Evolutionary conservation across 2,797 vertebrate genomes (phyloP).

Genomic region (Poeciliopsis gracilis): DNA sequence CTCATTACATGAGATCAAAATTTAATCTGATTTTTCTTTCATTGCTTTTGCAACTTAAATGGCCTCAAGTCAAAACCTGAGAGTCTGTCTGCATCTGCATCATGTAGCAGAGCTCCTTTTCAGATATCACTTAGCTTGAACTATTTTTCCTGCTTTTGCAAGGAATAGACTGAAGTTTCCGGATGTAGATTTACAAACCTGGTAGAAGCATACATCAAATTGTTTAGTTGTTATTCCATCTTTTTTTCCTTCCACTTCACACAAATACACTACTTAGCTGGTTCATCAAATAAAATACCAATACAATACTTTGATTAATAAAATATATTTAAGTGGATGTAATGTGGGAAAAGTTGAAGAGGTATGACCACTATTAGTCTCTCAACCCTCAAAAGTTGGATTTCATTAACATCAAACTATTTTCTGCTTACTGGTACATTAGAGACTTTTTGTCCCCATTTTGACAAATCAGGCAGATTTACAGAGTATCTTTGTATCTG

Average conservation of each 20-base stretch:
- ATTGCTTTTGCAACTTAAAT: not conserved
- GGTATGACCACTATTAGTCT: not conserved
- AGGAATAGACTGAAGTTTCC: not conserved
- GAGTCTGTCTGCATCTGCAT: not conserved
- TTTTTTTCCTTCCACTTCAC: not conserved
- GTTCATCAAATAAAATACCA: not conserved
- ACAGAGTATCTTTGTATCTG: not conserved
- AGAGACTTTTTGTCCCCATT: not conserved
- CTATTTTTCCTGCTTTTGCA: not conserved
- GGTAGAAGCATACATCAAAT: not conserved
- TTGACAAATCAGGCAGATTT: not conserved
- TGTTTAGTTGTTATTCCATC: not conserved
- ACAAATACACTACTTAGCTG: not conserved
- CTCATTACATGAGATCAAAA: not conserved
- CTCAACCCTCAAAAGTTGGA: not conserved
- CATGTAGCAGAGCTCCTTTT: not conserved
- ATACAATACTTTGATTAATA: not conserved
- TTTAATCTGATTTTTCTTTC: not conserved
- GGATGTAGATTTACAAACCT: not conserved
- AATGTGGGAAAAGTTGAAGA: not conserved
- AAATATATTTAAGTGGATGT: not conserved
- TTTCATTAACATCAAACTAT: not conserved
- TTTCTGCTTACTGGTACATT: not conserved
- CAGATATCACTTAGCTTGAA: not conserved
- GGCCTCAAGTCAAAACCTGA: not conserved